Base-by-base conservation (phyloP, 1,140 invertebrate species). In the Pseudomyrmex gracilis region DNA sequence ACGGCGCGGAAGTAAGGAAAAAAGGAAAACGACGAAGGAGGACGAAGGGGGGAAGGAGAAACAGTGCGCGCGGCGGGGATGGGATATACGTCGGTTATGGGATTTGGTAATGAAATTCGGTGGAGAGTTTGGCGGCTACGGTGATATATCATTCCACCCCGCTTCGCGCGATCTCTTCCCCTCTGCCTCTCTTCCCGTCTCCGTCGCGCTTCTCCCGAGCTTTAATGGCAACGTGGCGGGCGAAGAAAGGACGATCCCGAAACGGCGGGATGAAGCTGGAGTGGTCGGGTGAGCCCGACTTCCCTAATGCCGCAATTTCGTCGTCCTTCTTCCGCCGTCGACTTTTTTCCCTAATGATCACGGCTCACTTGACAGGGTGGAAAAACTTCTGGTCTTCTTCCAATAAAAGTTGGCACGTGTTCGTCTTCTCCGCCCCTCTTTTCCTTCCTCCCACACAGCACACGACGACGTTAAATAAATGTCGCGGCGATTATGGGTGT, bases 351-450 rank as follows among this genome's bases (percentile, higher is more conserved):
- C 87, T 92, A 92, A 92, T 92, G 91, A 93, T 92, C 90, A 88
- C 89, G 74, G 71, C 71, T 64, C 77, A 57, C 61, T 47, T 55
- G 73, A 71, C 63, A 61, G 55, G 67, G 58, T 77, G 85, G 87
- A 88, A 82, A 90, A 93, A 93, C 91, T 93, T 94, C 93, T 92
- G 92, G 92, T 92, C 90, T 84, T 89, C 74, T 85, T 93, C 92
- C 92, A 91, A 91, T 85, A 88, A 93, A 93, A 93, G 89, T 93
- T 94, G 92, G 90, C 92, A 91, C 91, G 90, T 93, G 90, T 90
- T 87, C 82, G 34, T 34, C 4, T 34, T 34, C 34, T 34, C 34
- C 24, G 5, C 0, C 24, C 4, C 24, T 5, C 5, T 1, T 34
- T 34, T 5, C 34, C 0, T 5, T 0, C 34, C 34, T 34, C 34